These are phyloP conservation scores for Dichetophora obliterata DNA, from an alignment of 2,888 invertebrate species.

Conservation along the genomic window DNA sequence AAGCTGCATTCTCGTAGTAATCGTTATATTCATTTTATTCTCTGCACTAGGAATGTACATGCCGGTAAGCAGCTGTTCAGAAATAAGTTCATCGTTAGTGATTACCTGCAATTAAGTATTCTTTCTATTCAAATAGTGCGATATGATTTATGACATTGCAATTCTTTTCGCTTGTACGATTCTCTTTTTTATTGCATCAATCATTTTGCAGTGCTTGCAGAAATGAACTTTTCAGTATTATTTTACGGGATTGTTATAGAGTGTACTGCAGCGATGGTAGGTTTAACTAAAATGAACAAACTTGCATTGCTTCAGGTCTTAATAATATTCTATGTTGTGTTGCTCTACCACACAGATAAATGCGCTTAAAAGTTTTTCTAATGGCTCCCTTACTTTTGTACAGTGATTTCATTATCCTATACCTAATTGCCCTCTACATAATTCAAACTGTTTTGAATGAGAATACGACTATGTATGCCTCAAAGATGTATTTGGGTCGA, in stretches of 20 bases:
- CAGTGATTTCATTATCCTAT: constrained; percentile 55
- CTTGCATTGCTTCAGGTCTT: background rate
- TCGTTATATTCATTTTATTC: constrained; percentile 48
- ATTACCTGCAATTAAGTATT: background rate
- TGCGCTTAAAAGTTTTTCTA: constrained; percentile 56
- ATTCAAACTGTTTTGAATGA: too few relatives aligned
- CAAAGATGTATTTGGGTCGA: too few relatives aligned
- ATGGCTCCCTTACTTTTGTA: constrained; percentile 59
- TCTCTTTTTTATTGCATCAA: constrained; percentile 55
- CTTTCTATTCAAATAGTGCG: constrained; percentile 51
- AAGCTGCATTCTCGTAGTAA: constrained; percentile 48
- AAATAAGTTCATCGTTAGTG: background rate
- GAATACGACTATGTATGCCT: too few relatives aligned
- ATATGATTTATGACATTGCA: constrained; percentile 60
- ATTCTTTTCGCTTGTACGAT: constrained; percentile 59
- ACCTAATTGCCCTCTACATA: too few relatives aligned
- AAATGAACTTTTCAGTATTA: background rate
- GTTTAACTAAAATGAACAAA: too few relatives aligned
- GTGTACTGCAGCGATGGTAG: background rate
- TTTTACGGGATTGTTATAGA: background rate
- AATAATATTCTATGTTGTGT: background rate
- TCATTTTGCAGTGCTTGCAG: constrained; percentile 47
- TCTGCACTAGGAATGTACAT: constrained; percentile 51
- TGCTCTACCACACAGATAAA: constrained; percentile 62
- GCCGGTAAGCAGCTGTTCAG: constrained; percentile 49